Evolutionary conservation across 2,888 invertebrate genomes (phyloP).

Genomic region (Hypsopygia costalis): DNA sequence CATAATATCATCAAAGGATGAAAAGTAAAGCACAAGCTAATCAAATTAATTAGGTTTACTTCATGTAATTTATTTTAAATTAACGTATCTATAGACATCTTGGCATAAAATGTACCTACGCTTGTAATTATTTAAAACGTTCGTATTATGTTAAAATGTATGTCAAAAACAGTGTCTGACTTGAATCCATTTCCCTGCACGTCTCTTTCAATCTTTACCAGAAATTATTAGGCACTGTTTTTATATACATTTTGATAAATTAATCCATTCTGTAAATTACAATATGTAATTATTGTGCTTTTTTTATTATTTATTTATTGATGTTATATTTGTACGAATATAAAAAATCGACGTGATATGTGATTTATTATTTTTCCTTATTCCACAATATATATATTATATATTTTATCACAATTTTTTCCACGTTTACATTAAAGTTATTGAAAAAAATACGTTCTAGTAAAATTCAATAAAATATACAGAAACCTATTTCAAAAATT

Average conservation of each 20-base stretch:
- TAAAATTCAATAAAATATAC: too few relatives aligned
- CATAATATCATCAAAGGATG: constrained; percentile 9
- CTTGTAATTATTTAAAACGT: constrained; percentile 20
- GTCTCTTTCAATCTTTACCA: too few relatives aligned
- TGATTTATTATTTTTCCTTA: constrained; percentile 25
- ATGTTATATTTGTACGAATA: constrained; percentile 59
- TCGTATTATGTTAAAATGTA: constrained; percentile 16
- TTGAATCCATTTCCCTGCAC: not conserved
- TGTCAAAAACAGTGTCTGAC: constrained; percentile 15
- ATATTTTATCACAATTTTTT: too few relatives aligned
- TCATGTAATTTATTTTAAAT: constrained; percentile 24
- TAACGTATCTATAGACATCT: constrained; percentile 22
- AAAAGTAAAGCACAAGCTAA: constrained; percentile 23
- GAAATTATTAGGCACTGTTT: constrained; percentile 13
- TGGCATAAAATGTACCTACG: constrained; percentile 28
- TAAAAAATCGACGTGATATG: constrained; percentile 39
- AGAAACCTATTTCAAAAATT: too few relatives aligned
- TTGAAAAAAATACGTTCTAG: too few relatives aligned
- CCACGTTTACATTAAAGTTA: too few relatives aligned
- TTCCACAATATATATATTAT: too few relatives aligned
- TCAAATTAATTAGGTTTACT: constrained; percentile 26
- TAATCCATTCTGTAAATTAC: constrained; percentile 26
- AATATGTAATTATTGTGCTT: constrained; percentile 52
- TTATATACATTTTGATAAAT: constrained; percentile 22
- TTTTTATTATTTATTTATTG: constrained; percentile 69